These are phyloP conservation scores for Caenorhabditis zanzibari DNA, from an alignment of 2,888 invertebrate species.

Conservation along the genomic window DNA sequence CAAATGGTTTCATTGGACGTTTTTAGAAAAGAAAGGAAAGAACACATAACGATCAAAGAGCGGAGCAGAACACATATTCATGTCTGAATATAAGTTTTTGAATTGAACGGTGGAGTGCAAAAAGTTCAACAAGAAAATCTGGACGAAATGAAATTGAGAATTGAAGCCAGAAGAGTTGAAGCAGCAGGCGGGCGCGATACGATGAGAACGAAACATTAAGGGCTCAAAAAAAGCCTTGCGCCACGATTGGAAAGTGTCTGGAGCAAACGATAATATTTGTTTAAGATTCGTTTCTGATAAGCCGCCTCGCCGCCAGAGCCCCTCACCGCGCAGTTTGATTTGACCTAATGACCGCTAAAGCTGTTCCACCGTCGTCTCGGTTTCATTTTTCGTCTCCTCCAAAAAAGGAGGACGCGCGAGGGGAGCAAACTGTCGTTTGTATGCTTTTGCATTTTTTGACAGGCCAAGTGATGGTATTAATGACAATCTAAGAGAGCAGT, in stretches of 20 bases:
- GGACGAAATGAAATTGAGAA: slow-evolving; percentile 50
- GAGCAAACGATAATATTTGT: slow-evolving; percentile 61
- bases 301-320: slow-evolving; percentile 29
- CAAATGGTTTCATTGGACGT: slow-evolving; percentile 37
- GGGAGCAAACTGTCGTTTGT: slow-evolving; percentile 49
- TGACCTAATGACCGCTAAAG: slow-evolving; percentile 50
- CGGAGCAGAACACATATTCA: slow-evolving; percentile 53
- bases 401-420: slow-evolving; percentile 34
- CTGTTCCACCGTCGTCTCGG: slow-evolving; percentile 5
- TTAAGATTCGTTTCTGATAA: slow-evolving; percentile 64
- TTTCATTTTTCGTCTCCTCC: slow-evolving; percentile 20
- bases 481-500: slow-evolving; percentile 37
- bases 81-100: slow-evolving; percentile 1
- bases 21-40: too few relatives aligned
- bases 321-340: slow-evolving; percentile 32
- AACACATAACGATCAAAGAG: slow-evolving; percentile 26
- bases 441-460: slow-evolving; percentile 55
- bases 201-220: slow-evolving; percentile 39
- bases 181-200: slow-evolving; percentile 30
- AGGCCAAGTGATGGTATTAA: slow-evolving; percentile 23
- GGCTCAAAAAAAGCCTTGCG: slow-evolving; percentile 52
- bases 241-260: slow-evolving; percentile 58
- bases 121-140: slow-evolving; percentile 38
- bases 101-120: slow-evolving; percentile 14
- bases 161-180: slow-evolving; percentile 20